A percentile compares a stretch with the other conserved stretches of the same genome.
phyloP scores from a whole-genome alignment of 1,140 invertebrate genomes.

The Temnothorax nylanderi region DNA sequence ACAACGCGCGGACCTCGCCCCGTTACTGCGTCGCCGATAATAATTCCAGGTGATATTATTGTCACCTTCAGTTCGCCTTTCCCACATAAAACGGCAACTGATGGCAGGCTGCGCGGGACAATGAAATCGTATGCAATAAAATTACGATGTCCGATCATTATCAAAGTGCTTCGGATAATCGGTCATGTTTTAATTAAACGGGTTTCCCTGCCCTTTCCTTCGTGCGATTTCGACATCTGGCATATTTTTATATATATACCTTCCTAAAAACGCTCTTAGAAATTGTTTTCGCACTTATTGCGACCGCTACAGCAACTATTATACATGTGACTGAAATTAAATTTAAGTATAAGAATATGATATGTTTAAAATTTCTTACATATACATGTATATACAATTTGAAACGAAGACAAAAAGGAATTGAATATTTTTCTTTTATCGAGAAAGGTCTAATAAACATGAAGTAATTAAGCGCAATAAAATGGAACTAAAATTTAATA shows the following conservation, averaged over 20 bases:
- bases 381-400: neutral
- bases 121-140: constrained; percentile 26
- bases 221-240: neutral
- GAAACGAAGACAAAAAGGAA: neutral
- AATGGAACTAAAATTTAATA: neutral
- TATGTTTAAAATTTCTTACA: neutral
- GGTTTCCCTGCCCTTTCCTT: neutral
- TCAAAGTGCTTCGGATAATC: constrained; percentile 30
- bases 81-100: constrained; percentile 32
- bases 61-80: constrained; percentile 47
- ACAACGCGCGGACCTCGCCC: constrained; percentile 18
- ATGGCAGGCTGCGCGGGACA: neutral
- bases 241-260: neutral
- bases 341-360: neutral
- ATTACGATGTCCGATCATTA: constrained; percentile 9
- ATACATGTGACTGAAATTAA: neutral
- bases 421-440: neutral
- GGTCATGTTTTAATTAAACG: constrained; percentile 23
- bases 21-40: constrained; percentile 52
- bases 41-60: constrained; percentile 59
- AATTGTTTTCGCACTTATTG: neutral
- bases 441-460: neutral
- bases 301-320: neutral
- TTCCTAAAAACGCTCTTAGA: neutral
- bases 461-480: neutral